phyloP scores from a whole-genome alignment of 23 tunicate genomes.

The Trididemnum nubilum region DNA sequence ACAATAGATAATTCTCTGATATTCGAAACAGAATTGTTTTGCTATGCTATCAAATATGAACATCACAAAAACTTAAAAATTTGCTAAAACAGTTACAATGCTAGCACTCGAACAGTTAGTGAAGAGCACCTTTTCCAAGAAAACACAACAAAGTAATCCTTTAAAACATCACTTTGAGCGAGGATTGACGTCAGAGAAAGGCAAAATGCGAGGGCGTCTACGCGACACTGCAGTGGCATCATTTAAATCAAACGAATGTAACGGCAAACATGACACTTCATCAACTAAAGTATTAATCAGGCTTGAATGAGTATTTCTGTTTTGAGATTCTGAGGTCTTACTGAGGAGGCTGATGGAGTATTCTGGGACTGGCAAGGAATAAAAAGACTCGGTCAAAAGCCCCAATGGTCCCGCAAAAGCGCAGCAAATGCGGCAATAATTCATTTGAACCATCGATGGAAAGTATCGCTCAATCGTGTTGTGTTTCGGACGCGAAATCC shows the following conservation, averaged over 20 bases:
- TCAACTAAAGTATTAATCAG: neutral
- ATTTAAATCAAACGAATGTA: conserved; percentile 8
- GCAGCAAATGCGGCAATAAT: neutral
- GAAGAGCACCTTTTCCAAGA: too few species aligned
- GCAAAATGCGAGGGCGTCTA: conserved; percentile 8
- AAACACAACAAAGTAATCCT: too few species aligned
- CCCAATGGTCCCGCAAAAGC: conserved; percentile 2
- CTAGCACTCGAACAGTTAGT: too few species aligned
- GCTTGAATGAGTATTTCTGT: neutral
- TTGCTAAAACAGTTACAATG: too few species aligned
- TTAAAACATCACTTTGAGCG: too few species aligned
- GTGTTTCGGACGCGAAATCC: conserved; percentile 9
- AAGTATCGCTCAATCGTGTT: conserved; percentile 23
- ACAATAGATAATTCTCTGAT: too few species aligned
- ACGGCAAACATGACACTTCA: neutral
- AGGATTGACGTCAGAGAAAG: conserved; percentile 27
- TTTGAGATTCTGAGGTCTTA: neutral
- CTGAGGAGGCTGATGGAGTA: neutral
- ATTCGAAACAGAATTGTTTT: too few species aligned
- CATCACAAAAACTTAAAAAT: too few species aligned
- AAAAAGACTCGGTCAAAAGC: neutral
- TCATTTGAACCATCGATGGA: conserved; percentile 36
- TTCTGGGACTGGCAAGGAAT: neutral
- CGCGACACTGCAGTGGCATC: neutral
- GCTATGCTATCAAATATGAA: too few species aligned